These are phyloP conservation scores for Dendrolimus punctatus DNA, from an alignment of 1,140 invertebrate species.

Conservation along the genomic window DNA sequence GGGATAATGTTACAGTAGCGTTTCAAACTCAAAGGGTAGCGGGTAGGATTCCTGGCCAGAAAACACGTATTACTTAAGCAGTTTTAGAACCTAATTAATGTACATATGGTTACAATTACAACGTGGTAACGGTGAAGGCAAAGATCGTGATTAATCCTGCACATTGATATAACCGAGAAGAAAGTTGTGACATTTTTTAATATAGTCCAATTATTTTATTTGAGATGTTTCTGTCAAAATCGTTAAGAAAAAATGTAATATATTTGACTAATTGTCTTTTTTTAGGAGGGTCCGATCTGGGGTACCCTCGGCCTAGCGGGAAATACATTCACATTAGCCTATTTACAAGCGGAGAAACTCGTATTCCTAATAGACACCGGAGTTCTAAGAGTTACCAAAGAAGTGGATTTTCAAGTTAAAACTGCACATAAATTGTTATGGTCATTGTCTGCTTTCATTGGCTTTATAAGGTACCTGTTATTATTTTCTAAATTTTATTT, in stretches of 20 bases:
- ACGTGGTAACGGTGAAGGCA: too few relatives aligned
- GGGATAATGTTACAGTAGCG: too few relatives aligned
- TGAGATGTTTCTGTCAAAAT: too few relatives aligned
- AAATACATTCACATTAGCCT: constrained; percentile 35
- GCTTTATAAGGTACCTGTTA: constrained; percentile 39
- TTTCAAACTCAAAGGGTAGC: too few relatives aligned
- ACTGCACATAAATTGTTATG: constrained; percentile 54
- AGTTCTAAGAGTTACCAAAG: constrained; percentile 27
- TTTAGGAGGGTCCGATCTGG: constrained; percentile 51
- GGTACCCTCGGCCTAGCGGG: constrained; percentile 41
- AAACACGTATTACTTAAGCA: too few relatives aligned
- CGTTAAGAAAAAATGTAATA: not conserved
- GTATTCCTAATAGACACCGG: constrained; percentile 49
- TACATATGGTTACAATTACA: too few relatives aligned
- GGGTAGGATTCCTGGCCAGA: too few relatives aligned
- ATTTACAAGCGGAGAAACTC: constrained; percentile 53
- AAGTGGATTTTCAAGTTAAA: constrained; percentile 26
- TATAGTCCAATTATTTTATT: too few relatives aligned
- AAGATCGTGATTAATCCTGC: too few relatives aligned
- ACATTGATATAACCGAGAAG: too few relatives aligned
- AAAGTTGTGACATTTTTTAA: too few relatives aligned
- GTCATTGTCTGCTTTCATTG: constrained; percentile 43
- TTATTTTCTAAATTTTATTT: not conserved
- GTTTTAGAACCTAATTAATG: too few relatives aligned
- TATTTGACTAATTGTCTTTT: constrained; percentile 1